Evolutionary conservation across 2,888 invertebrate genomes (phyloP).

Genomic region (Octonoba sinensis): DNA sequence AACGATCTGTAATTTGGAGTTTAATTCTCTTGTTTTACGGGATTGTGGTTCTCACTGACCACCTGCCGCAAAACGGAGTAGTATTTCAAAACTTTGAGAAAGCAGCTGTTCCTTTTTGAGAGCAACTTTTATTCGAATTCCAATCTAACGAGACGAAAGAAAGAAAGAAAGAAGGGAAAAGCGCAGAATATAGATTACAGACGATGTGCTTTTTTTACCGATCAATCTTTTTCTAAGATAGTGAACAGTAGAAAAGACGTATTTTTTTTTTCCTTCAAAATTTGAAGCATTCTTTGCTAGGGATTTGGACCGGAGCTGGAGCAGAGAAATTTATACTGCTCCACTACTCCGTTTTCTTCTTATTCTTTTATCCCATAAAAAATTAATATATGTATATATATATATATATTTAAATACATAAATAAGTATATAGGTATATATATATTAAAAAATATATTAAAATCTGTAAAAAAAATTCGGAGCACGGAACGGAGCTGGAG

Average conservation of each 20-base stretch:
- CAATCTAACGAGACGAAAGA: neutral
- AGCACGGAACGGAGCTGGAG: no score
- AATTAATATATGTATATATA: neutral
- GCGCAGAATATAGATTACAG: neutral
- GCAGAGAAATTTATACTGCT: no score
- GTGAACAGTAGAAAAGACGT: neutral
- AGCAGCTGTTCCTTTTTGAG: no score
- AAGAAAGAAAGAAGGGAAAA: neutral
- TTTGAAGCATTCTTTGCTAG: neutral
- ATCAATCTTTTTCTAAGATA: neutral
- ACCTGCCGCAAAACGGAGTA: no score
- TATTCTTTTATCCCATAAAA: neutral
- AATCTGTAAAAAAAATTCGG: no score
- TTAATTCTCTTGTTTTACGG: no score
- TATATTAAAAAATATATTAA: neutral
- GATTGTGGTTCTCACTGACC: no score
- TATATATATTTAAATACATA: neutral
- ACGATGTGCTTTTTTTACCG: neutral
- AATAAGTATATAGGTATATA: neutral
- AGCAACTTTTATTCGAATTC: no score
- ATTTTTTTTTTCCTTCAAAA: neutral
- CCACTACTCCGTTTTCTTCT: neutral
- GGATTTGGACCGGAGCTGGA: no score
- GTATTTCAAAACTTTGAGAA: no score
- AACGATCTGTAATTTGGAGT: no score